Evolutionary conservation across 1,140 invertebrate genomes (phyloP).

Genomic region (Grapholita molesta): DNA sequence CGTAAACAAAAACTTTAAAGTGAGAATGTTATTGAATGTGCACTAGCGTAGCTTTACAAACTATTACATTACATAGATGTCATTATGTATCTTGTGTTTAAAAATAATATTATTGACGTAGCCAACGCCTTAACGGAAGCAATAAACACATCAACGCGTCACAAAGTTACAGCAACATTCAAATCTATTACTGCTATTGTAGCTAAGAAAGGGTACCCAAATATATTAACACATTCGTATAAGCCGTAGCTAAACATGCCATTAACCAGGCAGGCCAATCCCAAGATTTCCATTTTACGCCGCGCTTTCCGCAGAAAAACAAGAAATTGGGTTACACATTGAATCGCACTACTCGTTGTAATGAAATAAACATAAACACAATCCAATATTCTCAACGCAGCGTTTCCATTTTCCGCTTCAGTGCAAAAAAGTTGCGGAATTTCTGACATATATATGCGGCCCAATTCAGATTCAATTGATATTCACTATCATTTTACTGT

Average conservation of each 20-base stretch:
- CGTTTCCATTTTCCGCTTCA: neutral
- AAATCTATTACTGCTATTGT: no score
- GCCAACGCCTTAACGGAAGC: no score
- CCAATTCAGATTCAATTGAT: no score
- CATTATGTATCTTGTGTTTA: no score
- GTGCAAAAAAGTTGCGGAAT: neutral
- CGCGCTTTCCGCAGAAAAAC: neutral
- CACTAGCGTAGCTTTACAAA: no score
- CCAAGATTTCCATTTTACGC: constrained; percentile 1
- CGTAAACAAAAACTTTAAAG: no score
- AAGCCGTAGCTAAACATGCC: neutral
- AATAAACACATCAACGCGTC: no score
- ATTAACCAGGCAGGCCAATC: neutral
- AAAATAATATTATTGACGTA: no score
- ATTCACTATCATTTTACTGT: neutral
- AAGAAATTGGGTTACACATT: constrained; percentile 2
- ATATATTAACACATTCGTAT: neutral
- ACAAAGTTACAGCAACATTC: no score
- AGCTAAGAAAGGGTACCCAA: no score
- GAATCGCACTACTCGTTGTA: neutral
- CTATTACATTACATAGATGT: no score
- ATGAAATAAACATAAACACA: constrained; percentile 5
- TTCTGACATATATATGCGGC: constrained; percentile 4
- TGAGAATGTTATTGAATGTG: no score
- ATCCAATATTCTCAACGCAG: constrained; percentile 3